Evolutionary conservation across 2,113 vertebrate genomes (phyloP), one percentile per base, ranked within the genome.

Genomic region (Oryzias curvinotus): DNA sequence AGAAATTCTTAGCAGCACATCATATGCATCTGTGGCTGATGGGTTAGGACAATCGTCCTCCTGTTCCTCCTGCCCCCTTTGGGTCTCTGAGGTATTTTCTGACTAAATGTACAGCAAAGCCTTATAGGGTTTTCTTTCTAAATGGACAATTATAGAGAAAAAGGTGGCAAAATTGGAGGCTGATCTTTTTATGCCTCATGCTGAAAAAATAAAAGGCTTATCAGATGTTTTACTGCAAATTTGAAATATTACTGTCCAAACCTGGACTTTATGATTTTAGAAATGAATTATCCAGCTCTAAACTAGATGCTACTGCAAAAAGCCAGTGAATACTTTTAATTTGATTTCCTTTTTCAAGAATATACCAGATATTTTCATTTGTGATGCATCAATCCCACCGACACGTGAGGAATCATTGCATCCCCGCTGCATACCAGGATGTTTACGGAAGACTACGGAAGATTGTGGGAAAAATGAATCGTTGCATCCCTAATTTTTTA

Each of bases 111-210:
- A 55, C 42, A 61, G 56, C 56, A 50, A 72, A 73, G 64, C 61
- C 75, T 73, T 44, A n/a, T 42, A 65, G 67, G 63, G 80, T 83
- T 77, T 42, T 66, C 30, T 82, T 61, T 80, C 77, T 78, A 61
- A 66, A 46, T 30, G 47, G 36, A 56, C 50, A 66, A 80, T 48
- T 63, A 66, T 19, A 14, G 49, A 79, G 48, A 23, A 49, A 58
- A 56, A 75, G 57, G 68, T 70, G 69, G 71, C 69, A 68, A 82
- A 82, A 64, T 60, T 86, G 59, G 70, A 76, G 52, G 8, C 66
- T 52, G 62, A 54, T 62, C 53, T 68, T 51, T 59, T 77, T 68
- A 13, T 71, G 47, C 55, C 51, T 56, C 18, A 51, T 57, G 61
- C n/a, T 49, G 61, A 75, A 81, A 83, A 83, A 77, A 65, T 65